Conservation (phyloP, 2,113 vertebrate species). For the Columba livia region DNA sequence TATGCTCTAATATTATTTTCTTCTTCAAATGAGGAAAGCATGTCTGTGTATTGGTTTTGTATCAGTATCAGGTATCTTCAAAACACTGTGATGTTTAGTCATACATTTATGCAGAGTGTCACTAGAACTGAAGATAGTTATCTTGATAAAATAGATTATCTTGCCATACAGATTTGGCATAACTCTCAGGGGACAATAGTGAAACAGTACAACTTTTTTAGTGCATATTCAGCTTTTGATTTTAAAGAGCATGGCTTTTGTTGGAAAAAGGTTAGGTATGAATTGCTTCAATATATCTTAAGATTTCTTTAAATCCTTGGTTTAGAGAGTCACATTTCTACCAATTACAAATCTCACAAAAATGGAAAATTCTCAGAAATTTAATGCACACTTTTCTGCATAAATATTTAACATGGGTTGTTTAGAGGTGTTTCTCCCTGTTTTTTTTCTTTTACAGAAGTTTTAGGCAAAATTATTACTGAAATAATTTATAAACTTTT, state of each 20-base stretch:
- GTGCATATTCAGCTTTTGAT: background rate
- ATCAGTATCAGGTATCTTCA: background rate
- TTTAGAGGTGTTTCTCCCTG: rapidly evolving
- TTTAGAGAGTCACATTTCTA: background rate
- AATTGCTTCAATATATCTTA: conserved; percentile 16
- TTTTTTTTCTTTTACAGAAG: background rate
- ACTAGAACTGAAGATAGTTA: background rate
- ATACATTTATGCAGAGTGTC: background rate
- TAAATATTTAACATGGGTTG: background rate
- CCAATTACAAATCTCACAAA: background rate
- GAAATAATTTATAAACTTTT: background rate
- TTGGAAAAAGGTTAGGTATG: conserved; percentile 20
- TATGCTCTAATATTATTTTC: background rate
- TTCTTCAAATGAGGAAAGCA: background rate
- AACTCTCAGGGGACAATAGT: background rate
- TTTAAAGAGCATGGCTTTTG: conserved; percentile 42
- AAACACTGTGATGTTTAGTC: background rate
- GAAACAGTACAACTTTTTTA: background rate
- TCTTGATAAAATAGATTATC: background rate
- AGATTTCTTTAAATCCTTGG: background rate
- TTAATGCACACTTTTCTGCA: background rate
- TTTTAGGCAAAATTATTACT: background rate
- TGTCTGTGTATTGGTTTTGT: background rate
- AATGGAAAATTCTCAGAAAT: background rate
- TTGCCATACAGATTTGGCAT: background rate